Conservation (phyloP, 2,797 vertebrate genomes). For the Lindbergichthys nudifrons region DNA sequence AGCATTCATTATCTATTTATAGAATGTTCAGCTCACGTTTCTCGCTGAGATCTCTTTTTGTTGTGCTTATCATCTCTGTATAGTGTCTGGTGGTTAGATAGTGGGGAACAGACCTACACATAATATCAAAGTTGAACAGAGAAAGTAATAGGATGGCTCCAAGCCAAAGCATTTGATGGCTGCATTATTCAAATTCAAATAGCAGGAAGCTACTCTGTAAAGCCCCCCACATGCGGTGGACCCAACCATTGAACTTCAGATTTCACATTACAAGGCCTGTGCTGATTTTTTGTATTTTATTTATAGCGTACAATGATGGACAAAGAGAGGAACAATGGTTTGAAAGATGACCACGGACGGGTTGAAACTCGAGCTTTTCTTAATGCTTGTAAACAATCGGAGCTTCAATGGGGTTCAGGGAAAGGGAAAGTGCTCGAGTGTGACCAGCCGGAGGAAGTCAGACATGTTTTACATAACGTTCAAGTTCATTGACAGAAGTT, state of each 20-base stretch:
- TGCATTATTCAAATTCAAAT: conserved; percentile 63
- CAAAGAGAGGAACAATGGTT: conserved; percentile 3
- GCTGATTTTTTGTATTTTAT: background rate
- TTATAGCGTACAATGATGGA: background rate
- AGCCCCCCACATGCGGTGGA: conserved; percentile 19
- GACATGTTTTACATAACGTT: conserved; percentile 12
- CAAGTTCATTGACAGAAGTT: background rate
- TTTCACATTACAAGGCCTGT: conserved; percentile 17
- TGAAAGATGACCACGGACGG: conserved; percentile 38
- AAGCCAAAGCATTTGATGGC: conserved; percentile 44
- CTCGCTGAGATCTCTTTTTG: conserved; percentile 10
- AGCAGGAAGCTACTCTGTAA: conserved; percentile 23
- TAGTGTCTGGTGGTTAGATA: conserved; percentile 7
- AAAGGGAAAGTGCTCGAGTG: conserved; percentile 29
- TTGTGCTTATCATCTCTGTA: conserved; percentile 15
- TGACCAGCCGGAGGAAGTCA: conserved; percentile 17
- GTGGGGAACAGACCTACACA: conserved; percentile 7
- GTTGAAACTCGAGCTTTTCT: conserved; percentile 10
- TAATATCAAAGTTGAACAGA: conserved; percentile 28
- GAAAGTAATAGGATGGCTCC: conserved; percentile 25
- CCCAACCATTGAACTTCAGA: conserved; percentile 23
- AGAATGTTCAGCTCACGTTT: background rate
- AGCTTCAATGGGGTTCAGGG: conserved; percentile 38
- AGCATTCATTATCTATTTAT: conserved; percentile 8
- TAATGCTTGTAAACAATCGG: conserved; percentile 44